Base-by-base conservation (phyloP, 2,888 invertebrate species). In the Digitonthophagus gazella region DNA sequence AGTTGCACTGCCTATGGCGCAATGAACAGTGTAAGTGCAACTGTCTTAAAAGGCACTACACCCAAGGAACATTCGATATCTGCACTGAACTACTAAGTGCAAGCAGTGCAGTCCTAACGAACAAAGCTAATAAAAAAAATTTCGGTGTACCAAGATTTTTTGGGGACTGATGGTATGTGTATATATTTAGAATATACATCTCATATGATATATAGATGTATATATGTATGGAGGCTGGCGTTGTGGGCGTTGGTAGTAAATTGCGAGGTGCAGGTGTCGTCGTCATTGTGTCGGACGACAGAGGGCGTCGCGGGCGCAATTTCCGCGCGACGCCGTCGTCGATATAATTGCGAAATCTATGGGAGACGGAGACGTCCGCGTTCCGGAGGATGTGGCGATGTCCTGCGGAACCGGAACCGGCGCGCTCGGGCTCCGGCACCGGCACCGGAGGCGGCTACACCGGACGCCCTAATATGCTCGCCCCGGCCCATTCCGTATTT, bases 331-430 rank as follows among this genome's bases (percentile, higher is more conserved):
- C 74, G 71, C 74, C 28, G 73, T 74, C 74, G 28, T 44, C 75
- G 75, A 78, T 77, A 76, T 78, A 78, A 78, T 78, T 78, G 77
- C 74, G 77, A 76, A 77, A 77, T 78, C 77, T 77, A 78, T 78
- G 77, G 77, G 75, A 74, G 74, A 70, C 63, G 76, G 77, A 73
- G 73, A 74, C 67, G 70, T 70, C 67, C 71, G 72, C 71, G 71
- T 70, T 73, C 73, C 72, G 73, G 72, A 71, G 72, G 74, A 72
- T 75, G 75, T 73, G 76, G 76, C 75, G 74, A 74, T 75, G 74
- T 76, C 75, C 76, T 74, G 73, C 72, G 74, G 73, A 75, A 76
- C 76, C 74, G 74, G 73, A 74, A 72, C 75, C 75, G 75, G 76
- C 76, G 75, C 75, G 74, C 72, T n/a, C n/a, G n/a, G n/a, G n/a